Conservation (phyloP, 92 coral and sea anemone species). For the Paramuricea clavata region DNA sequence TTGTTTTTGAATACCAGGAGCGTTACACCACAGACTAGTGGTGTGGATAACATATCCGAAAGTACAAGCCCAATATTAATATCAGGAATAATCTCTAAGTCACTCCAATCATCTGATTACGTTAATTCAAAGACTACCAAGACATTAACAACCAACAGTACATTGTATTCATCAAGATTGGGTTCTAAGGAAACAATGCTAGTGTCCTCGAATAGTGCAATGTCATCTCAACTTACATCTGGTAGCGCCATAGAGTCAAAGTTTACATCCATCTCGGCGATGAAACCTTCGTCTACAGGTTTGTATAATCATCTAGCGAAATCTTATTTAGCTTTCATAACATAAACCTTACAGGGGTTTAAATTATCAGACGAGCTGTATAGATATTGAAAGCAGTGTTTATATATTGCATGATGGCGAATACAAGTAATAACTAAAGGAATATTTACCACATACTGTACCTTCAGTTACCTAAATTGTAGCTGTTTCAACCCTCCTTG, state of each 20-base stretch:
- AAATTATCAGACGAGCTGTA: too few relatives aligned
- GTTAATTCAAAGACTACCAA: not conserved
- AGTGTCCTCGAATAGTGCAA: not conserved
- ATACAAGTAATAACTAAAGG: too few relatives aligned
- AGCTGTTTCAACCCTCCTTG: too few relatives aligned
- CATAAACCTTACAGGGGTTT: too few relatives aligned
- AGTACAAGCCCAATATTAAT: not conserved
- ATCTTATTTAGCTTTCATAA: not conserved
- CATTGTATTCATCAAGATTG: not conserved
- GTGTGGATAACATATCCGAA: not conserved
- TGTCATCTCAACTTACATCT: not conserved
- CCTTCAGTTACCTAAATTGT: too few relatives aligned
- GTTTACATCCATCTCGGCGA: not conserved
- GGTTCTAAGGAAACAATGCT: not conserved
- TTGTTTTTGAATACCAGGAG: not conserved
- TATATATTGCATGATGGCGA: too few relatives aligned
- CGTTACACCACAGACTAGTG: not conserved
- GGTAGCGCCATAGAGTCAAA: not conserved
- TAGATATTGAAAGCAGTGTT: too few relatives aligned
- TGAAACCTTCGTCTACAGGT: constrained; percentile 5
- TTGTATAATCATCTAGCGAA: not conserved
- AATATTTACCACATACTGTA: too few relatives aligned
- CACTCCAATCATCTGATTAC: not conserved
- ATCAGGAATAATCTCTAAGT: not conserved
- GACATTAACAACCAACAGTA: not conserved